Evolutionary conservation across 1,140 invertebrate species (phyloP), one percentile per base, ranked within the genome.

Genomic region (Ericerus pela): DNA sequence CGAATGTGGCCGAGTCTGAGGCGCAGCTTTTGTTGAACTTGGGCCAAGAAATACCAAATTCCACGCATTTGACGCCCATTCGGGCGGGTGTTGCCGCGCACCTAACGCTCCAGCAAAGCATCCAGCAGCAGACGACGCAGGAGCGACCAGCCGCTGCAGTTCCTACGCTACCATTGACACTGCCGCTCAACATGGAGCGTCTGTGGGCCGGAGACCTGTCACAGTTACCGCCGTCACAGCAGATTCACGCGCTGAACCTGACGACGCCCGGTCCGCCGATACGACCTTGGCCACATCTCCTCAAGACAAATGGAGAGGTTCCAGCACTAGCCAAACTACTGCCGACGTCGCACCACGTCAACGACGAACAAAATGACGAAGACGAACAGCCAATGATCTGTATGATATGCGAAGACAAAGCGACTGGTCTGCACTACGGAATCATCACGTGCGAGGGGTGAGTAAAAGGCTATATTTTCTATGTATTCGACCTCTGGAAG

Each of bases 361-460:
- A 63, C 56, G 66, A 66, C 51, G 78, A 78, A 51, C 75, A 79
- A 41, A 76, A 79, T 53, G 86, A 90, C 59, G 88, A 92, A 58
- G 87, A 90, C 58, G 89, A 93, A 58, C 88, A 90, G 71, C 89
- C 88, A 2, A 88, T 95, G 82, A 91, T 96, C 55, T 96, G 93
- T 69, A 95, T 95, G 88, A 96, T 96, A 59, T 96, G 93, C 70
- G 90, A 95, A 69, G 93, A 96, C 69, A 92, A 90, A 65, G 91
- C 92, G 22, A 95, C 92, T 1, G 93, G 93, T n/a, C 76, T 96
- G 20, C 93, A 96, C 70, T 96, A 96, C 65, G 93, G 93, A 27
- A 96, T 96, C 69, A 96, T 96, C 62, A 96, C 92, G 29, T 96
- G 93, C 71, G 93, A 96, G 74, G 92, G 92, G 76, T 87, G 64